Evolutionary conservation across 2,797 vertebrate species (phyloP), one percentile per base, ranked within the genome.

Genomic region (Ambastaia sidthimunki): DNA sequence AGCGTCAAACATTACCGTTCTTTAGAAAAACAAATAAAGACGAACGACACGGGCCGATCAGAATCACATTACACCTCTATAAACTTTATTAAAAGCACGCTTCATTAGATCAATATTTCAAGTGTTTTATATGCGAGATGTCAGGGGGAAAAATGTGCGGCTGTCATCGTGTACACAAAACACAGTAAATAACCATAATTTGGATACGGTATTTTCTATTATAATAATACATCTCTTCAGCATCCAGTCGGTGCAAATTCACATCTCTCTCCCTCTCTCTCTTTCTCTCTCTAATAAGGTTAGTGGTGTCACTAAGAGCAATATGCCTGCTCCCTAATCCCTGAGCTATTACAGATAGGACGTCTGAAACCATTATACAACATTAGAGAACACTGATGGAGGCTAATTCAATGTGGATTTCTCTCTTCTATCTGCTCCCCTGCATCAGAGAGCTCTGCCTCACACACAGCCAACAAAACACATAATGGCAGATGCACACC

Each of bases 361-460:
- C 81, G 88, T 90, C 85, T 87, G 87, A 74, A 74, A 76, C 85
- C 88, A 89, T 91, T 89, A 90, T 75, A 83, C 82, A 78, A 68
- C 83, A 80, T 86, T 86, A 90, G 76, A 77, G 82, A 66, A 69
- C 83, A 84, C 37, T 44, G 65, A 76, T 82, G 80, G 82, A 81
- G 54, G 77, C 80, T 82, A 84, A 85, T 85, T 79, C 78, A 81
- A 84, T 70, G 76, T 79, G 15, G 54, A 76, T 50, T 76, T 74
- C 63, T 71, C 34, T 74, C 70, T 84, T 80, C 62, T 76, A 83
- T 77, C 76, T 67, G 44, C 84, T 80, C 18, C 34, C 74, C 70
- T 62, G 63, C 52, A 47, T 65, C 50, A 69, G 25, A 67, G 16
- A 62, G 47, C n/a, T 47, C 62, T 67, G 12, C 48, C 74, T 67